phyloP scores from a whole-genome alignment of 2,888 invertebrate species.

The Pherbina coryleti region DNA sequence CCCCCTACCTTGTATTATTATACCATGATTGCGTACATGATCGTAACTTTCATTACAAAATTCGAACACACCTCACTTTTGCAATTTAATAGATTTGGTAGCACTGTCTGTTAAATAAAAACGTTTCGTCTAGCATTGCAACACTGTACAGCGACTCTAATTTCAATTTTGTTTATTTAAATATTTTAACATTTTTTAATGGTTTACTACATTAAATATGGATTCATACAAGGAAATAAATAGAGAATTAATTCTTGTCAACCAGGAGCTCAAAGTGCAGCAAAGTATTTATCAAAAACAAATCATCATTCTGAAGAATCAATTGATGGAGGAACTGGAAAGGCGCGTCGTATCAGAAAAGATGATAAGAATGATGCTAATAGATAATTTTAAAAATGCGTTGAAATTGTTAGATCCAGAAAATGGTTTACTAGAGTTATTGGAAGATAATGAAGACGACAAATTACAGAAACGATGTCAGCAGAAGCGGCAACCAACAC shows the following conservation, averaged over 20 bases:
- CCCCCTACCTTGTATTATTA: too few species aligned
- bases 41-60: too few species aligned
- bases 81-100: neutral
- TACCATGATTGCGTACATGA: too few species aligned
- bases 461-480: neutral
- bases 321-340: slow-evolving; percentile 42
- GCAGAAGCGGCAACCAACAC: neutral
- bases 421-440: slow-evolving; percentile 4
- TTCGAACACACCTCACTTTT: neutral
- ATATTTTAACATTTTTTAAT: neutral
- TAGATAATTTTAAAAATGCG: slow-evolving; percentile 15
- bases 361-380: slow-evolving; percentile 7
- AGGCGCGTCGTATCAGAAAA: slow-evolving; percentile 12
- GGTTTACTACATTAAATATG: slow-evolving; percentile 41
- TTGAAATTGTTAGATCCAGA: slow-evolving; percentile 27
- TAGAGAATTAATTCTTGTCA: slow-evolving; percentile 44
- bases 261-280: slow-evolving; percentile 41
- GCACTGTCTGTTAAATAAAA: neutral
- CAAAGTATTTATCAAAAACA: slow-evolving; percentile 38
- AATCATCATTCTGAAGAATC: slow-evolving; percentile 36
- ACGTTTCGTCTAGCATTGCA: neutral
- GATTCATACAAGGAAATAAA: slow-evolving; percentile 51
- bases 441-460: neutral
- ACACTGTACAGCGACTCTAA: neutral
- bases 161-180: neutral